These are phyloP conservation scores for Sinocyclocheilus rhinocerous DNA, from an alignment of 2,113 vertebrate species.

Conservation along the genomic window DNA sequence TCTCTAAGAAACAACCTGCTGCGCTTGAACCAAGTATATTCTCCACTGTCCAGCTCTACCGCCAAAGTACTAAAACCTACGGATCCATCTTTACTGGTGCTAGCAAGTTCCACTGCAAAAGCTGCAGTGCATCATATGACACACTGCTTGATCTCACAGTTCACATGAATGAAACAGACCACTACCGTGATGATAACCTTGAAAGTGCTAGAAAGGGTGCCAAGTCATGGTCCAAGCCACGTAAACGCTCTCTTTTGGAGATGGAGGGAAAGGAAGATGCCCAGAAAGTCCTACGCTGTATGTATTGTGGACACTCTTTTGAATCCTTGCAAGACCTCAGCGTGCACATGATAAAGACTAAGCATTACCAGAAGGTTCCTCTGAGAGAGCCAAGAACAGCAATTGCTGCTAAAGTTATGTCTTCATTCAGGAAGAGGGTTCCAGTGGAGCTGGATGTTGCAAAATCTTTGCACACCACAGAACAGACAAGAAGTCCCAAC, in stretches of 20 bases:
- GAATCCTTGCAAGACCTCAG: slow-evolving; percentile 98
- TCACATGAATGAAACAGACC: slow-evolving; percentile 98
- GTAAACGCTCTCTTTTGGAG: slow-evolving; percentile 95
- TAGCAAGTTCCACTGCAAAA: slow-evolving; percentile 98
- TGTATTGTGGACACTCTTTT: slow-evolving; percentile 99
- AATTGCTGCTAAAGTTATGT: slow-evolving; percentile 89
- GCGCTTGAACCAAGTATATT: slow-evolving; percentile 89
- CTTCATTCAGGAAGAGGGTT: slow-evolving; percentile 86
- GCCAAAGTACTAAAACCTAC: slow-evolving; percentile 95
- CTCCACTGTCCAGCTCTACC: slow-evolving; percentile 95
- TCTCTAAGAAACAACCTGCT: slow-evolving; percentile 80
- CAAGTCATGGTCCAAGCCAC: slow-evolving; percentile 98
- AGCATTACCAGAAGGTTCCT: slow-evolving; percentile 99
- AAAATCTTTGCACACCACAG: slow-evolving; percentile 85
- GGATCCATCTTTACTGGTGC: slow-evolving; percentile 97
- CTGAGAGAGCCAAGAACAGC: slow-evolving; percentile 96
- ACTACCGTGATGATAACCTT: slow-evolving; percentile 98
- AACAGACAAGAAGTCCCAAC: slow-evolving; percentile 82
- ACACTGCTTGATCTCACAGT: slow-evolving; percentile 96
- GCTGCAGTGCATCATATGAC: slow-evolving; percentile 96
- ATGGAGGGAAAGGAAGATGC: slow-evolving; percentile 99
- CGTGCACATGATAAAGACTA: slow-evolving; percentile 99
- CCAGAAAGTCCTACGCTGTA: slow-evolving; percentile 97
- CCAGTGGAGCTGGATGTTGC: slow-evolving; percentile 86
- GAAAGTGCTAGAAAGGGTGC: slow-evolving; percentile 87